These are phyloP conservation scores for Orius insidiosus DNA, from an alignment of 1,140 invertebrate species.

Conservation along the genomic window DNA sequence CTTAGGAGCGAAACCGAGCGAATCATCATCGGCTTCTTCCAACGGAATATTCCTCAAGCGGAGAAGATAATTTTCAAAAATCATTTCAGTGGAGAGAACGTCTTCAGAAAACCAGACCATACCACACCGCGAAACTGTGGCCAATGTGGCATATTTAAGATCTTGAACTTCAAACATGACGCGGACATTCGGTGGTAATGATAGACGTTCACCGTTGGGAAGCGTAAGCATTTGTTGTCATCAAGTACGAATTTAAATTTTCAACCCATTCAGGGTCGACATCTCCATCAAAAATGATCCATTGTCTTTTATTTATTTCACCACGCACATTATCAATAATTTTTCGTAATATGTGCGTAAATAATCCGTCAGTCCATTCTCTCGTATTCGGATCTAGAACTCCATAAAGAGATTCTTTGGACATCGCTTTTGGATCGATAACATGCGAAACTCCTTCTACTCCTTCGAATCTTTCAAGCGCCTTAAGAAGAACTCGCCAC, in stretches of 20 bases:
- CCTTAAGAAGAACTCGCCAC: slow-evolving; percentile 90
- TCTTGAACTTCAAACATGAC: slow-evolving; percentile 99
- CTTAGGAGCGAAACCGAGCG: slow-evolving; percentile 26
- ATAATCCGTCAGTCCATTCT: slow-evolving; percentile 98
- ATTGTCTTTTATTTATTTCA: slow-evolving; percentile 96
- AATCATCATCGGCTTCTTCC: slow-evolving; percentile 80
- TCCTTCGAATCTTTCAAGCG: slow-evolving; percentile 75
- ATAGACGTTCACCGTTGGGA: slow-evolving; percentile 95
- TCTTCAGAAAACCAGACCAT: slow-evolving; percentile 99
- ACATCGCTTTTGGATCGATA: slow-evolving; percentile 98
- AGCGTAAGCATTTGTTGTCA: slow-evolving; percentile 96
- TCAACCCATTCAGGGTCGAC: slow-evolving; percentile 99
- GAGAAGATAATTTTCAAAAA: slow-evolving; percentile 90
- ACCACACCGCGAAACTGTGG: slow-evolving; percentile 97
- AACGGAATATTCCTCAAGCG: slow-evolving; percentile 74
- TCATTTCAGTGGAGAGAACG: slow-evolving; percentile 96
- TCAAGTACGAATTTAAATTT: slow-evolving; percentile 97
- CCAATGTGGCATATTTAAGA: slow-evolving; percentile 92
- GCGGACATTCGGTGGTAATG: slow-evolving; percentile 93
- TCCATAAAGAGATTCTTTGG: slow-evolving; percentile 95
- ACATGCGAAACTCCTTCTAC: slow-evolving; percentile 95
- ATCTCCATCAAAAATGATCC: slow-evolving; percentile 99
- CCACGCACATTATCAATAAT: slow-evolving; percentile 99
- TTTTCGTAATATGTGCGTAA: slow-evolving; percentile 92
- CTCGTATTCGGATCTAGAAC: slow-evolving; percentile 96